Conservation (phyloP, 2,113 vertebrate genomes). For the Nycticryphes semicollaris region DNA sequence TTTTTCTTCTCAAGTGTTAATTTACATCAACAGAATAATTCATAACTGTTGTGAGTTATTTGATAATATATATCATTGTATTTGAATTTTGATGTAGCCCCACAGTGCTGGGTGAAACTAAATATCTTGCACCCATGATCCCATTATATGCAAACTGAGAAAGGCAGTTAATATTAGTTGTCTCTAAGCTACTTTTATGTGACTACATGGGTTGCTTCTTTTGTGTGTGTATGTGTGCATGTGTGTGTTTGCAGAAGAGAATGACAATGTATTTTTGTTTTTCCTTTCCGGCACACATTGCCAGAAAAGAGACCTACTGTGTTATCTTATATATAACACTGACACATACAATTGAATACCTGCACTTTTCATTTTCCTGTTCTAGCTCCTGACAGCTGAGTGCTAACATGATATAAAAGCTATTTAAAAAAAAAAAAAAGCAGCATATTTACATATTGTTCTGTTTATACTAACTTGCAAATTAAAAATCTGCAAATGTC, state of each 20-base stretch:
- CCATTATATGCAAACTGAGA: neutral
- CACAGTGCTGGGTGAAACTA: neutral
- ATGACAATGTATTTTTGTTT: neutral
- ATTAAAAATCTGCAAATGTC: neutral
- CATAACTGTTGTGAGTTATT: neutral
- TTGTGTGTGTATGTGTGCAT: neutral
- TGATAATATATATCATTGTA: neutral
- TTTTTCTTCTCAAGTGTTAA: conserved; percentile 1
- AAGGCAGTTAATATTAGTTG: neutral
- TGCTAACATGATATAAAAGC: neutral
- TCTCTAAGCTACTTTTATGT: neutral
- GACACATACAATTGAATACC: neutral
- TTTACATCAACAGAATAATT: conserved; percentile 25
- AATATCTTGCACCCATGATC: neutral
- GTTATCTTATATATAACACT: neutral
- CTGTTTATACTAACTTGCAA: neutral
- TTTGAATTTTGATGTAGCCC: neutral
- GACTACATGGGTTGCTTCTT: neutral
- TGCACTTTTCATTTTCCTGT: neutral
- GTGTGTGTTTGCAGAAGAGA: neutral
- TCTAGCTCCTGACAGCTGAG: neutral
- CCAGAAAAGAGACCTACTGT: neutral
- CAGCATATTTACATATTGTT: neutral
- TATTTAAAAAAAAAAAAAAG: neutral
- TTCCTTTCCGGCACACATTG: neutral